Percentiles rank a stretch among this genome's conserved stretches.
phyloP scores from a whole-genome alignment of 2,888 invertebrate genomes.

The Heliconius charithonia region DNA sequence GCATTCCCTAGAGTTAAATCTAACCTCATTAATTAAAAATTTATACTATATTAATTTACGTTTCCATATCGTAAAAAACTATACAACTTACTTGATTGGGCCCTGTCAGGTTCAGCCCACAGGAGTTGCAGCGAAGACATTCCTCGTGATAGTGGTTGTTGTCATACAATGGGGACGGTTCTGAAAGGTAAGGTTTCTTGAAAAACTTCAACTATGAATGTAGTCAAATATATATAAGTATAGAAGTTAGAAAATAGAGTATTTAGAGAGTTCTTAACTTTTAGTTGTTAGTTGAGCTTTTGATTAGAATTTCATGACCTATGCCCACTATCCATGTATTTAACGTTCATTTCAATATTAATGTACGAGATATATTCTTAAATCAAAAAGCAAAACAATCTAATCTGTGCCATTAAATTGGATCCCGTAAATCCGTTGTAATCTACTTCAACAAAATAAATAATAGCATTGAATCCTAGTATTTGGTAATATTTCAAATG shows the following conservation, averaged over 20 bases:
- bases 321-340: too few relatives aligned
- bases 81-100: slow-evolving; percentile 87
- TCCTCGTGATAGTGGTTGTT: slow-evolving; percentile 99
- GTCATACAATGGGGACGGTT: slow-evolving; percentile 95
- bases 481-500: slow-evolving; percentile 23
- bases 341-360: not conserved
- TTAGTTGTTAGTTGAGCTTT: too few relatives aligned
- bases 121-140: slow-evolving; percentile 98
- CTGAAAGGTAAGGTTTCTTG: slow-evolving; percentile 71
- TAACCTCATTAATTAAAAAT: too few relatives aligned
- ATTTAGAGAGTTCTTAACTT: too few relatives aligned
- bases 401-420: not conserved
- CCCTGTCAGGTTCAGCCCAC: slow-evolving; percentile 95
- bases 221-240: not conserved
- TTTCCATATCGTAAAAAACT: too few relatives aligned
- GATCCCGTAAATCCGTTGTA: not conserved
- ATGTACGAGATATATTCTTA: not conserved
- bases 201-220: not conserved
- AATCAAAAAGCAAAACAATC: not conserved
- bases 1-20: too few relatives aligned
- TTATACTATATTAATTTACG: too few relatives aligned
- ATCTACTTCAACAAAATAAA: slow-evolving; percentile 10
- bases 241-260: too few relatives aligned
- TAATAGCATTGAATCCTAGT: not conserved
- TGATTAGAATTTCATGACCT: too few relatives aligned